Base-by-base conservation (phyloP, 2,797 vertebrate genomes). In the Crocodylus rhombifer region DNA sequence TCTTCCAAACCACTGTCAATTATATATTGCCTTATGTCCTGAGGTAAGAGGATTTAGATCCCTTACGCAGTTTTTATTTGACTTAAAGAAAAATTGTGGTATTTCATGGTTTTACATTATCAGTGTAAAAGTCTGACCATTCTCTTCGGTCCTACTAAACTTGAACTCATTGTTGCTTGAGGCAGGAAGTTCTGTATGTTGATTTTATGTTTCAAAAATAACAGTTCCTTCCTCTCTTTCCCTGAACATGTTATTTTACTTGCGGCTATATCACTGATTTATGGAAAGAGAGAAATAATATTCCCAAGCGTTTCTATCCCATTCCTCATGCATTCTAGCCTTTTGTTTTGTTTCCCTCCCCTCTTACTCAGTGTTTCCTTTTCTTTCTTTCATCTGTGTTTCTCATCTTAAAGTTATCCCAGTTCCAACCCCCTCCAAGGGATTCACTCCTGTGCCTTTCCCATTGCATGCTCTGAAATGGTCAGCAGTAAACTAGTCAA, bases 271-370 rank as follows among this genome's bases (percentile, higher is more conserved):
- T 84, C 1, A 6, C 58, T 0, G 0, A 25, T 3, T 0, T 0
- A 2, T 77, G 80, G 87, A 86, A 77, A 77, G 87, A 89, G 81
- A 93, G 92, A 5, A 86, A 56, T 64, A 61, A 73, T 20, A 73
- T 74, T 94, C 86, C 2, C 65, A 26, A 4, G 91, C 89, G 28
- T 69, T 69, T 69, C 62, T 63, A 28, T 26, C 61, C 61, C 42
- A 56, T 17, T 86, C 93, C 93, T 94, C 62, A 92, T 36, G 89
- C 94, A 83, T 92, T 95, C 90, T 95, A 28, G 93, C 3, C 0
- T 14, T 84, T 91, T 77, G 91, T 96, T 96, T 96, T 18, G 3
- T 80, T 36, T 15, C 89, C 92, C 95, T 95, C 94, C 95, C 87
- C 93, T 94, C 82, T 94, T 92, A 92, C 94, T 95, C 93, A 79